phyloP scores from a whole-genome alignment of 2,888 invertebrate genomes.

The Stenodema calcarata region DNA sequence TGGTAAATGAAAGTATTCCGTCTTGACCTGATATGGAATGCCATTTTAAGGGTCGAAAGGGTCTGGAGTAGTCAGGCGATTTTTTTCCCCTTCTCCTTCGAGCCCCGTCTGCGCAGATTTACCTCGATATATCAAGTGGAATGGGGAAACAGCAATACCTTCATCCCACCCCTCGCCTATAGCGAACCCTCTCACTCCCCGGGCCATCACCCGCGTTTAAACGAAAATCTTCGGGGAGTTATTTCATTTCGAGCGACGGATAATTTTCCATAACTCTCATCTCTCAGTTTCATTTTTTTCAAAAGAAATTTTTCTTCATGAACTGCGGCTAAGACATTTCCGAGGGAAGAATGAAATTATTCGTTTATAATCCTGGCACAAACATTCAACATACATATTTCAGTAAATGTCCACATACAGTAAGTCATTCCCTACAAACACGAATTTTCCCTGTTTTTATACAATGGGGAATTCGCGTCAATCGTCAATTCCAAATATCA shows the following conservation, averaged over 20 bases:
- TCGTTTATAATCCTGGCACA: too few species aligned
- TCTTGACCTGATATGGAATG: conserved; percentile 45
- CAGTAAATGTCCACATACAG: too few species aligned
- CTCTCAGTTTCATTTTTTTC: too few species aligned
- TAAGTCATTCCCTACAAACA: too few species aligned
- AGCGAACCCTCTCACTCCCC: not conserved
- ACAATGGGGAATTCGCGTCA: too few species aligned
- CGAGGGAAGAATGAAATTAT: too few species aligned
- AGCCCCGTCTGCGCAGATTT: conserved; percentile 25
- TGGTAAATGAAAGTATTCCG: conserved; percentile 43
- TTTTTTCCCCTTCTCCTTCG: conserved; percentile 20
- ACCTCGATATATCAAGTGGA: conserved; percentile 29
- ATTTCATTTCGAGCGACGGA: not conserved
- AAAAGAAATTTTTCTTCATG: too few species aligned
- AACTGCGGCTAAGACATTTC: too few species aligned
- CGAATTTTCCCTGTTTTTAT: too few species aligned
- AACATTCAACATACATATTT: too few species aligned
- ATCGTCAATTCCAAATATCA: too few species aligned
- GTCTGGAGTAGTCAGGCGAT: conserved; percentile 44
- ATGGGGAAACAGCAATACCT: conserved; percentile 37
- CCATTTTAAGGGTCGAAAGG: conserved; percentile 41
- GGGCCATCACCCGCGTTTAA: not conserved
- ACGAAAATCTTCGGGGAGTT: not conserved
- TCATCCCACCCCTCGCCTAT: not conserved
- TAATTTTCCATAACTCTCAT: not conserved